Percentiles rank a stretch among this genome's conserved stretches.
Evolutionary conservation across 2,113 vertebrate genomes (phyloP).

Genomic region (Larimichthys polyactis): DNA sequence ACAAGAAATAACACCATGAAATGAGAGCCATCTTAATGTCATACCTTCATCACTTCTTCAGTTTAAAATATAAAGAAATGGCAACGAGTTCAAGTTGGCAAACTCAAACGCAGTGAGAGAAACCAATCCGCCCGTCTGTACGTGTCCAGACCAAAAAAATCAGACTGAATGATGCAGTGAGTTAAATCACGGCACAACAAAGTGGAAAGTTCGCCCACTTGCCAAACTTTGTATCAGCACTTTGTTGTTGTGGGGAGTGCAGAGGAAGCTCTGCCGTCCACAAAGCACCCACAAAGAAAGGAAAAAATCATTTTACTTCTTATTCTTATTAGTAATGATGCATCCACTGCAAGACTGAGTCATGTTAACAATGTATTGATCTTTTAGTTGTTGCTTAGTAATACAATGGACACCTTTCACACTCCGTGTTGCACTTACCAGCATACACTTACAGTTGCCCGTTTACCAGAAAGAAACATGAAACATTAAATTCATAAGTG

Average conservation of each 20-base stretch:
- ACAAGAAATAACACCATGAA: no score
- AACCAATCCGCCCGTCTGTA: neutral
- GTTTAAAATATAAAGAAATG: neutral
- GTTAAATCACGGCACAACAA: constrained; percentile 35
- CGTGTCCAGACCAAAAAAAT: constrained; percentile 16
- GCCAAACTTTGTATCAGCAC: constrained; percentile 54
- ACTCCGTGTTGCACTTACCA: neutral
- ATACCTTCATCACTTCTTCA: neutral
- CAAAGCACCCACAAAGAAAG: neutral
- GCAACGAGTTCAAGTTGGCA: constrained; percentile 2
- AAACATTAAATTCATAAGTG: neutral
- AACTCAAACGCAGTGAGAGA: neutral
- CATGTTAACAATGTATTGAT: neutral
- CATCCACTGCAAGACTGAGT: neutral
- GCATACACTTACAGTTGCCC: no score
- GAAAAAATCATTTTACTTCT: neutral
- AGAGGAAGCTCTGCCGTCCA: neutral
- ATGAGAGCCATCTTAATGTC: neutral
- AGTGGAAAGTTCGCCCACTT: constrained; percentile 29
- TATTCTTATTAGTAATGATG: neutral
- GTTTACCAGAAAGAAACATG: neutral
- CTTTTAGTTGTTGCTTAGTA: neutral
- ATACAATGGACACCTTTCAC: neutral
- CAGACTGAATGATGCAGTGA: constrained; percentile 13
- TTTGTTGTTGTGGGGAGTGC: constrained; percentile 25